Evolutionary conservation across 2,797 vertebrate genomes (phyloP).

Genomic region (Sandelia bainsii): DNA sequence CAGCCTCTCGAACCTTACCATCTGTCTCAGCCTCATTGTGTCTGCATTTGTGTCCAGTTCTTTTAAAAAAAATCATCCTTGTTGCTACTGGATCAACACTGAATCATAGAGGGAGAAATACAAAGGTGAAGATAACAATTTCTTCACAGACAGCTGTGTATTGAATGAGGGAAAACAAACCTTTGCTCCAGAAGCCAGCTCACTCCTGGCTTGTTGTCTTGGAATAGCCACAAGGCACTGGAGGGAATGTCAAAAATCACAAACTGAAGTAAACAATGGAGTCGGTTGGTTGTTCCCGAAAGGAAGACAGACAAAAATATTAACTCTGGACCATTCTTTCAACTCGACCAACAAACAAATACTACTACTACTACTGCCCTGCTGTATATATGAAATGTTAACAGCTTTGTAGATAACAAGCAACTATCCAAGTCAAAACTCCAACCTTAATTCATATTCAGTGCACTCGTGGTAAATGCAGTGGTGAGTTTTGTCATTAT

Average conservation of each 20-base stretch:
- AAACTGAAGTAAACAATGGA: background rate
- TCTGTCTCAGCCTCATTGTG: constrained; percentile 32
- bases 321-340: no score
- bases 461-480: background rate
- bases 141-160: background rate
- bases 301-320: background rate
- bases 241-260: background rate
- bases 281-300: background rate
- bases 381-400: no score
- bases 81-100: background rate
- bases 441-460: background rate
- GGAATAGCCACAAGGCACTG: background rate
- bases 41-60: constrained; percentile 25
- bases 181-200: background rate
- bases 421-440: background rate
- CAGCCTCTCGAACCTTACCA: constrained; percentile 38
- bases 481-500: background rate
- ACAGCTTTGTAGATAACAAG: background rate
- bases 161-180: background rate
- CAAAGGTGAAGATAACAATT: constrained; percentile 1
- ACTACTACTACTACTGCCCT: background rate
- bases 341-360: background rate
- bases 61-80: background rate
- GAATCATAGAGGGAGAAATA: constrained; percentile 2
- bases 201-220: background rate